Base-by-base conservation (phyloP, 2,113 vertebrate genomes). In the Pachypanchax playfairii region DNA sequence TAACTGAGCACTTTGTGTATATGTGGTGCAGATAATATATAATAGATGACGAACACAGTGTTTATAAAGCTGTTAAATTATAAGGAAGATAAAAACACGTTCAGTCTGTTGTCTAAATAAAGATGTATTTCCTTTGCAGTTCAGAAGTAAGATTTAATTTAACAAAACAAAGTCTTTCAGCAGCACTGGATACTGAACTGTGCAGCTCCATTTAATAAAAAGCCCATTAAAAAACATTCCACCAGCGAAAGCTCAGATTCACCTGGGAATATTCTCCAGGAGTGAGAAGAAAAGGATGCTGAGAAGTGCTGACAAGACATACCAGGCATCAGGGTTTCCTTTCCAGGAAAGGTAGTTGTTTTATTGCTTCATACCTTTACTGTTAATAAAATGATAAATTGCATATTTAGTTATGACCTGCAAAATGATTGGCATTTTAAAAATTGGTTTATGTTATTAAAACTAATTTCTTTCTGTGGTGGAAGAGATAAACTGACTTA, bases 231-330 rank as follows among this genome's bases (percentile, higher is more conserved):
- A 22, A 48, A 24, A 21, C 73, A 70, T 84, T 87, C 65, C 82
- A 71, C 54, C 62, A 49, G 63, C 77, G 75, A 79, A 84, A 80
- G 70, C 56, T 75, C 65, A 61, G 55, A 64, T 77, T 35, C 84
- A 73, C 42, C 28, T 71, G 81, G 82, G 83, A 75, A 68, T 68
- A 63, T 73, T 77, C 43, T 57, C 5, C 50, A 65, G 47, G 51
- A 77, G 63, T 59, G 53, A 82, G 77, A 83, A 80, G 70, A 35
- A 35, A 12, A 11, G 25, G 39, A 81, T 87, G 68, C 59, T 69
- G 35, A 73, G 68, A 70, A 53, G 73, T 83, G 86, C 75, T 83
- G 85, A 87, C 82, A 86, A 60, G 79, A 42, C 72, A 69, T 61
- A 66, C 42, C 43, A 28, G 66, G 59, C 49, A 58, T 28, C n/a